A percentile compares a stretch with the other conserved stretches of the same genome.
Conservation (phyloP, 2,113 vertebrate genomes). For the Mirza zaza region DNA sequence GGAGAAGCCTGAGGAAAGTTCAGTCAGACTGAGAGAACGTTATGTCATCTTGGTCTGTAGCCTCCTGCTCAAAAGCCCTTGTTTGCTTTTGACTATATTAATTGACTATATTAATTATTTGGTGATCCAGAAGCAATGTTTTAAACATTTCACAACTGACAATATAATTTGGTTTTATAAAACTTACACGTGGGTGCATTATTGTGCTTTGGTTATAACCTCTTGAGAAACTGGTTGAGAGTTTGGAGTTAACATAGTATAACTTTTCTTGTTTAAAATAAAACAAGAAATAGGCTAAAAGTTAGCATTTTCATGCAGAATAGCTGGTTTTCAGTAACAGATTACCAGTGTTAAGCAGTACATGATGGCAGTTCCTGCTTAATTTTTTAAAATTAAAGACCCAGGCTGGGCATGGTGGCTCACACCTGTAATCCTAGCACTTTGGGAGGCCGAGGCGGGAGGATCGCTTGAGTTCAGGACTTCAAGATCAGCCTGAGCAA, state of each 20-base stretch:
- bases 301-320: constrained; percentile 1
- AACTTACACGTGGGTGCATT: background rate
- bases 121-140: background rate
- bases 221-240: constrained; percentile 29
- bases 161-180: background rate
- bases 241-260: background rate
- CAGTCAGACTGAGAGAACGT: background rate
- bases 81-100: background rate
- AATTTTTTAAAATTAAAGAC: background rate
- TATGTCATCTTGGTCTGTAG: background rate
- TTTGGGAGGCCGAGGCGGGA: no score
- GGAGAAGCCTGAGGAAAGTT: background rate
- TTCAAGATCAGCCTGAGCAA: no score
- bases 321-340: background rate
- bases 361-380: background rate
- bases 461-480: no score
- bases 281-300: background rate
- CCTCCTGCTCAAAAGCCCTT: background rate
- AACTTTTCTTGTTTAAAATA: constrained; percentile 26
- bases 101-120: background rate
- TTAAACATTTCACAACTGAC: background rate
- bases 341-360: background rate
- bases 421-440: no score
- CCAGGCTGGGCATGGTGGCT: background rate
- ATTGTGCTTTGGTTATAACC: background rate